Base-by-base conservation (phyloP, 2,113 vertebrate species). In the Monopterus albus region DNA sequence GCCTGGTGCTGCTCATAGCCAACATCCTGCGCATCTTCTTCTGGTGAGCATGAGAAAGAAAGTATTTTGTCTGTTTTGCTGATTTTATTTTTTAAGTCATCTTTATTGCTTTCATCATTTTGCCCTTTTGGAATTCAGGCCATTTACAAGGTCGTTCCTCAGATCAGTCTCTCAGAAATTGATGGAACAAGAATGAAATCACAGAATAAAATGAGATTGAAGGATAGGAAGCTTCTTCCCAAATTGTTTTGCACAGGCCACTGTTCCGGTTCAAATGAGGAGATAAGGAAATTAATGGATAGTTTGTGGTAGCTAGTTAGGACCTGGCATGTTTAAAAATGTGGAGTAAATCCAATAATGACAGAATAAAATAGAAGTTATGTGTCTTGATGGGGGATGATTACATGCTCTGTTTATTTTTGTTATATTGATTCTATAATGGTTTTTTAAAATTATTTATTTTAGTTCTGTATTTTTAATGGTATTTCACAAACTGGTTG, bases 11-110 rank as follows among this genome's bases (percentile, higher is more conserved):
- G 83, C 93, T 95, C 68, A 23, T 95, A 1, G 94, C 94, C 69
- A 95, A 95, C 84, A 95, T 95, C 66, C 75, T 95, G 40, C 91
- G 94, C 29, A 92, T 95, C 62, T 94, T 94, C 79, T 95, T 95
- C 83, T 95, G 94, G 94, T 95, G 60, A 93, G 92, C n/a, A 1
- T 52, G 25, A 18, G 5, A 18, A 18, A 17, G 0, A 0, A 52
- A 38, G 7, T 2, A 7, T 46, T 21, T 28, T 15, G 3, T 49
- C 6, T 29, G n/a, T 21, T 10, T 20, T 49, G 14, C 13, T 1
- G 3, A 38, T 29, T n/a, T n/a, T n/a, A n/a, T n/a, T n/a, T n/a
- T 9, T 49, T 20, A 8, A 21, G 2, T 36, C 36, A 42, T 7
- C 1, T 9, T 18, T 51, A 10, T 42, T 14, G 11, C 39, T 46